These are phyloP conservation scores for Phyllopteryx taeniolatus DNA, from an alignment of 2,113 vertebrate species.

Conservation along the genomic window DNA sequence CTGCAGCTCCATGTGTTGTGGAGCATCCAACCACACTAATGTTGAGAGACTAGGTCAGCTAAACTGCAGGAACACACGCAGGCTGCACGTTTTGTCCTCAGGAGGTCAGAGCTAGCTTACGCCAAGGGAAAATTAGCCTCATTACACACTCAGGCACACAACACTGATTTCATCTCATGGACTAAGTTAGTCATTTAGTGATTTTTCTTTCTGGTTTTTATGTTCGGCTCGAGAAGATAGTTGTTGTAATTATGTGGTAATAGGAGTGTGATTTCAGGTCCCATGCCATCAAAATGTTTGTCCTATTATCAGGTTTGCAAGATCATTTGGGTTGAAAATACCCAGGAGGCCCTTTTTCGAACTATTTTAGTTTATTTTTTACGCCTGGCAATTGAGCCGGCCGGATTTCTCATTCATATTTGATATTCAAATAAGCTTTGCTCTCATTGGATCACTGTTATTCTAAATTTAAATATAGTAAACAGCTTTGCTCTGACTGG, in stretches of 20 bases:
- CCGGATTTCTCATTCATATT: no score
- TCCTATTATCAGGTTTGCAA: no score
- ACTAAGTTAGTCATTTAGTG: slow-evolving; percentile 14
- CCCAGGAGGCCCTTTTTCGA: no score
- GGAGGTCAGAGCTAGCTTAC: slow-evolving; percentile 39
- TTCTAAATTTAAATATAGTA: no score
- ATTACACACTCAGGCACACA: slow-evolving; percentile 29
- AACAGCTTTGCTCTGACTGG: no score
- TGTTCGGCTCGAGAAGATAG: slow-evolving; percentile 2
- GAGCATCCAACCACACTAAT: slow-evolving; percentile 64
- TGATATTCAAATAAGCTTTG: no score
- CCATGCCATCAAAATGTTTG: not conserved
- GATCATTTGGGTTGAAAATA: no score
- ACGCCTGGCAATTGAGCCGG: no score
- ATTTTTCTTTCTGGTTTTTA: slow-evolving; percentile 5
- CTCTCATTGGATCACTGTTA: not conserved
- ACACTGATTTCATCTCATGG: slow-evolving; percentile 23
- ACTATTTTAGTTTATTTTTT: no score
- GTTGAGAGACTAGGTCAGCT: slow-evolving; percentile 63
- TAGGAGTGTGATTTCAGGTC: slow-evolving; percentile 1
- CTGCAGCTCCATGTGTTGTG: slow-evolving; percentile 42
- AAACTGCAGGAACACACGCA: slow-evolving; percentile 44
- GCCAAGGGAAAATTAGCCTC: slow-evolving; percentile 49
- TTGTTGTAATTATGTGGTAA: slow-evolving; percentile 33
- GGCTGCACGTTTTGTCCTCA: slow-evolving; percentile 54